phyloP scores from a whole-genome alignment of 2,888 invertebrate species.

The Chrysolina oricalcia region DNA sequence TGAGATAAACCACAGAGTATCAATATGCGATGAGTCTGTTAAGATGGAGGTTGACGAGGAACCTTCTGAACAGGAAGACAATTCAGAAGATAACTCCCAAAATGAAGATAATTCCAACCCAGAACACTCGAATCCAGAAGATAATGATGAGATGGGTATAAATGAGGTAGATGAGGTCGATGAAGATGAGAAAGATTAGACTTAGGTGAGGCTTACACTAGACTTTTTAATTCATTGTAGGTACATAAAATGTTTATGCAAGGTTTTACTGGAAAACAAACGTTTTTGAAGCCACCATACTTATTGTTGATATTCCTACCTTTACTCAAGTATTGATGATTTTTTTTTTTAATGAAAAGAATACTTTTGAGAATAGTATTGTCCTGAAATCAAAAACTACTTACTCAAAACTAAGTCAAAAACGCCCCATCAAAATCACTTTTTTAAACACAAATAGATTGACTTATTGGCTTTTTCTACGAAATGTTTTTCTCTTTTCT shows the following conservation, averaged over 20 bases:
- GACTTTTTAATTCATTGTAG: constrained; percentile 5
- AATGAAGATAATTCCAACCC: constrained; percentile 33
- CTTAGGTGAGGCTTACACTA: constrained; percentile 38
- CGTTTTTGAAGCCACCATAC: not conserved
- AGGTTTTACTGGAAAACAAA: not conserved
- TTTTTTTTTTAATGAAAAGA: too few species aligned
- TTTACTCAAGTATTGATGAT: too few species aligned
- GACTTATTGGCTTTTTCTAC: too few species aligned
- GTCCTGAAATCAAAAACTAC: too few species aligned
- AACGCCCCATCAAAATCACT: too few species aligned
- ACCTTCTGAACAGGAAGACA: constrained; percentile 37
- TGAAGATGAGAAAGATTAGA: constrained; percentile 8
- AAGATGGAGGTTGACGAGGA: constrained; percentile 49
- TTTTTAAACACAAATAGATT: too few species aligned
- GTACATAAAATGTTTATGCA: constrained; percentile 20
- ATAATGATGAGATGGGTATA: constrained; percentile 35
- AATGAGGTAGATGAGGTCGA: not conserved
- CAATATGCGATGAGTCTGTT: not conserved
- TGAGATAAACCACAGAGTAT: constrained; percentile 17
- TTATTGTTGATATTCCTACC: not conserved
- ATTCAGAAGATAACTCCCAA: constrained; percentile 45
- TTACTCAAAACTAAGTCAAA: too few species aligned
- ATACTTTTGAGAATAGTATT: too few species aligned
- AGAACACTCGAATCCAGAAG: constrained; percentile 31
- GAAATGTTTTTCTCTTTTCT: too few species aligned